A percentile compares a stretch with the other conserved stretches of the same genome.
Evolutionary conservation across 2,888 invertebrate genomes (phyloP).

Genomic region (Dynastes maya): DNA sequence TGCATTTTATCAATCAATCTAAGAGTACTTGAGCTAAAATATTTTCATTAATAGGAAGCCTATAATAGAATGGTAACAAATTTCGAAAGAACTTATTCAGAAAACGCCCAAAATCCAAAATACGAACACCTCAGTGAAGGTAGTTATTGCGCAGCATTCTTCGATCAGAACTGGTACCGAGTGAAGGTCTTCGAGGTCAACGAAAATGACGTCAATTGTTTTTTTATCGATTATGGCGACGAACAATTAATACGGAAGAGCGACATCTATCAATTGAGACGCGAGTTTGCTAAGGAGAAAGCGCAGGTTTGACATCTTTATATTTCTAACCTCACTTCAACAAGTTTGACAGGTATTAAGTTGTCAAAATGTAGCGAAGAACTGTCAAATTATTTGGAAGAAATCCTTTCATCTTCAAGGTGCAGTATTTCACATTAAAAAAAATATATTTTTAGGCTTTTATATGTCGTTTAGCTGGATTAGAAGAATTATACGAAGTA

Average conservation of each 20-base stretch:
- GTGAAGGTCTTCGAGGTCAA: constrained; percentile 63
- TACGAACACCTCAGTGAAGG: constrained; percentile 62
- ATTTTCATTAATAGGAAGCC: constrained; percentile 63
- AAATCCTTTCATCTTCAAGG: too few species aligned
- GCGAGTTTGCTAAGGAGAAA: constrained; percentile 78
- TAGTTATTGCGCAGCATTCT: constrained; percentile 69
- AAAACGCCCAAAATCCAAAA: constrained; percentile 44
- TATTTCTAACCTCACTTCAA: background rate
- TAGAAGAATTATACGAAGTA: constrained; percentile 76
- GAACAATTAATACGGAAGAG: constrained; percentile 74
- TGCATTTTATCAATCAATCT: too few species aligned
- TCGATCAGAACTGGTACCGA: constrained; percentile 70
- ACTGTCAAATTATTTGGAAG: too few species aligned
- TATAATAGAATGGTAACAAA: constrained; percentile 66
- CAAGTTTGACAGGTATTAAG: too few species aligned
- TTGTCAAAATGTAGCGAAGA: too few species aligned
- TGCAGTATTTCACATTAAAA: background rate
- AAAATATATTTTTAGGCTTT: constrained; percentile 73
- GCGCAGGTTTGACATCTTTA: constrained; percentile 74
- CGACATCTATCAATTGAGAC: constrained; percentile 76
- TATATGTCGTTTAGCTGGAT: constrained; percentile 79
- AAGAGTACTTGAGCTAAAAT: too few species aligned
- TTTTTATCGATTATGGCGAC: constrained; percentile 85
- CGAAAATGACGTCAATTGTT: constrained; percentile 70
- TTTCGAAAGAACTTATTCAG: constrained; percentile 68